A percentile compares a stretch with the other conserved stretches of the same genome.
phyloP scores from a whole-genome alignment of 2,888 invertebrate species.

The Morpho achilles region DNA sequence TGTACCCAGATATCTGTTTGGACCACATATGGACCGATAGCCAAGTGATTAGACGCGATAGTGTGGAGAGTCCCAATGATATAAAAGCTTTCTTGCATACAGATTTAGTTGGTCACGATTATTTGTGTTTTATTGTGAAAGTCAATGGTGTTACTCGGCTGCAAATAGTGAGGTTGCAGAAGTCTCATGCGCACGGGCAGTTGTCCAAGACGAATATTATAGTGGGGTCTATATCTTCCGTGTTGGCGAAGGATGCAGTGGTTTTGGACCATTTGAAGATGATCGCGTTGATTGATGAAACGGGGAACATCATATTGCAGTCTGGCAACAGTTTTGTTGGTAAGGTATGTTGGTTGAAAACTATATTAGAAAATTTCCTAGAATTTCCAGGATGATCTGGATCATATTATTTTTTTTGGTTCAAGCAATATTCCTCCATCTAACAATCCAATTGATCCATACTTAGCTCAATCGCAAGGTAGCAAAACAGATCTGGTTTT shows the following conservation, averaged over 20 bases:
- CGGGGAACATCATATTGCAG: constrained; percentile 88
- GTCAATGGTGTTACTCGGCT: constrained; percentile 70
- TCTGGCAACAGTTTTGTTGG: constrained; percentile 90
- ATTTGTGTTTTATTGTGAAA: constrained; percentile 86
- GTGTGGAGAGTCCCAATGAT: constrained; percentile 51
- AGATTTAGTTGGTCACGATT: constrained; percentile 92
- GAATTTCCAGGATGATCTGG: too few relatives aligned
- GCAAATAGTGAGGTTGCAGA: constrained; percentile 83
- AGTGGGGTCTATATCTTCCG: constrained; percentile 85
- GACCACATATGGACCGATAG: constrained; percentile 95
- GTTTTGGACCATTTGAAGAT: constrained; percentile 88
- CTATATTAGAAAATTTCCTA: too few relatives aligned
- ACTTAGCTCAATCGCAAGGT: too few relatives aligned
- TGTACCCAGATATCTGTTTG: constrained; percentile 91
- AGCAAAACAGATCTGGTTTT: too few relatives aligned
- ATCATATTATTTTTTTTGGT: too few relatives aligned
- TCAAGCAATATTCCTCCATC: too few relatives aligned
- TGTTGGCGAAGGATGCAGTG: constrained; percentile 91
- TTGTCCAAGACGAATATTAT: constrained; percentile 81
- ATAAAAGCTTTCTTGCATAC: constrained; percentile 88
- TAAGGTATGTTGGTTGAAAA: constrained; percentile 63
- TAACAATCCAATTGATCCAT: too few relatives aligned
- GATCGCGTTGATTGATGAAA: constrained; percentile 90
- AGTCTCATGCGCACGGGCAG: constrained; percentile 74
- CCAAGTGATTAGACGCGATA: constrained; percentile 54